Evolutionary conservation across 2,888 invertebrate genomes (phyloP).

Genomic region (Empis livida): DNA sequence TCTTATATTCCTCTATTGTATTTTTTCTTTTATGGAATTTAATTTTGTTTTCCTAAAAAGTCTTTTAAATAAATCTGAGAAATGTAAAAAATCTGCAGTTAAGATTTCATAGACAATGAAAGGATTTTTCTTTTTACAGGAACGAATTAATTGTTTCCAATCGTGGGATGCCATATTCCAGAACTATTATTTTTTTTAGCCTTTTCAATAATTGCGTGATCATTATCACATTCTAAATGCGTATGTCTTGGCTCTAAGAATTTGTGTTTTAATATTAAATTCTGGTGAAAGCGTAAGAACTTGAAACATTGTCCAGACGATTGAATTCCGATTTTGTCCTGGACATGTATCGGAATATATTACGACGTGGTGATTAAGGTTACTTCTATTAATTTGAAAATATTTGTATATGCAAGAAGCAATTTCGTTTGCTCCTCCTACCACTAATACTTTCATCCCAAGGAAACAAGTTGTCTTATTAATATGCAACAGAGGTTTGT

Average conservation of each 20-base stretch:
- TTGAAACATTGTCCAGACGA: slow-evolving; percentile 9
- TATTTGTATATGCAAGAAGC: neutral
- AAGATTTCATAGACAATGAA: neutral
- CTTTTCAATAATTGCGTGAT: neutral
- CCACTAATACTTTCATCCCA: neutral
- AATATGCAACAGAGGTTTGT: neutral
- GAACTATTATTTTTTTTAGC: neutral
- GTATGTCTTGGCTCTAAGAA: neutral
- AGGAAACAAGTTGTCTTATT: neutral
- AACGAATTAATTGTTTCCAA: neutral
- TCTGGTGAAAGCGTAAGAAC: neutral
- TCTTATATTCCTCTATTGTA: neutral
- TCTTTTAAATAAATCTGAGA: neutral
- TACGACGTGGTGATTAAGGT: neutral
- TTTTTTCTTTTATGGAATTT: neutral
- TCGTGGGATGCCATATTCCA: neutral
- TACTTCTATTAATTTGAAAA: neutral
- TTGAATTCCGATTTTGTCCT: slow-evolving; percentile 11
- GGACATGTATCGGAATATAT: slow-evolving; percentile 7
- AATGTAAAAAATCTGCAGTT: neutral
- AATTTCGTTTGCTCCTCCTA: neutral
- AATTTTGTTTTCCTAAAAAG: neutral
- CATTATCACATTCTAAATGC: neutral
- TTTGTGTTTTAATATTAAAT: neutral
- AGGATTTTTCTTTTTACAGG: neutral